These are phyloP conservation scores for Echinops telfairi DNA, from an alignment of 2,113 vertebrate genomes.

Conservation along the genomic window DNA sequence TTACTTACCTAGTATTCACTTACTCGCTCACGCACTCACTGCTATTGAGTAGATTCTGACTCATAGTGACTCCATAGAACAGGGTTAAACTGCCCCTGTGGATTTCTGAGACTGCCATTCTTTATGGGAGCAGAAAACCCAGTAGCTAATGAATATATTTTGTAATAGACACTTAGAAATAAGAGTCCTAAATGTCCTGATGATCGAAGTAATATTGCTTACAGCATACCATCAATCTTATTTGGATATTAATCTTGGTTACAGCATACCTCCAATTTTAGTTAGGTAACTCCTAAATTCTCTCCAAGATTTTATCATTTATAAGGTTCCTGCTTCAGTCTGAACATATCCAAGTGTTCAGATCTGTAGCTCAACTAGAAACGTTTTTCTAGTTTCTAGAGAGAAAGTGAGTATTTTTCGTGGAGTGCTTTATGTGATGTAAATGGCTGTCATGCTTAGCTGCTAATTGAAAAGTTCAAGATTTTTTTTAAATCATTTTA, in stretches of 20 bases:
- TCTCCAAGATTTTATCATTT: not conserved
- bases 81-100: no score
- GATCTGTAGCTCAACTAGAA: not conserved
- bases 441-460: not conserved
- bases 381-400: not conserved
- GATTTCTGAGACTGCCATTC: no score
- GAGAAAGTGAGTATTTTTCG: not conserved
- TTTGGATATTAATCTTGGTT: not conserved
- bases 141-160: constrained; percentile 54
- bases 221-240: constrained; percentile 4
- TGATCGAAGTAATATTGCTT: constrained; percentile 42
- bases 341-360: not conserved
- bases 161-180: not conserved
- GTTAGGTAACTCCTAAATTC: not conserved
- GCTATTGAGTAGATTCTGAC: no score
- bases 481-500: no score
- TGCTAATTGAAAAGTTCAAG: not conserved
- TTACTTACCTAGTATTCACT: constrained; percentile 45
- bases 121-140: no score
- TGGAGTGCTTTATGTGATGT: not conserved
- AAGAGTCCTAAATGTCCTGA: constrained; percentile 5
- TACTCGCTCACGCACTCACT: no score
- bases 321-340: not conserved
- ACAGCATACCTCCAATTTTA: not conserved
- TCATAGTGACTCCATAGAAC: no score